These are phyloP conservation scores for Thamnophis sirtalis DNA, from an alignment of 2,113 vertebrate species.

Conservation along the genomic window DNA sequence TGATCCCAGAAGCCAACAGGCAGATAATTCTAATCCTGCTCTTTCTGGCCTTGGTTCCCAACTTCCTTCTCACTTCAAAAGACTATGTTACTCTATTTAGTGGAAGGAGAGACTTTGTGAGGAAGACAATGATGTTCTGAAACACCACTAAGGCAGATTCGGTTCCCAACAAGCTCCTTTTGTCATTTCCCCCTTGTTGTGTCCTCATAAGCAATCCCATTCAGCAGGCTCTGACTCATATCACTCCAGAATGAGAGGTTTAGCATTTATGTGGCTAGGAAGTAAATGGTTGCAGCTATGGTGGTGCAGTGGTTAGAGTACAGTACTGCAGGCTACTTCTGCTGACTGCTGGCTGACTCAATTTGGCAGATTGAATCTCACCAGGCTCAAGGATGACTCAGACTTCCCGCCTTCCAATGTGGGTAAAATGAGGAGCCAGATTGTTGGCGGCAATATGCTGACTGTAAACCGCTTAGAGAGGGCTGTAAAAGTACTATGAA, in stretches of 20 bases:
- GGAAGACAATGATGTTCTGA: background rate
- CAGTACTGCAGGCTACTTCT: too few species aligned
- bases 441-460: too few species aligned
- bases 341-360: too few species aligned
- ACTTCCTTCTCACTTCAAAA: background rate
- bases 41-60: background rate
- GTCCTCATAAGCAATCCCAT: background rate
- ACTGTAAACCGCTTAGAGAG: too few species aligned
- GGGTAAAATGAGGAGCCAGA: too few species aligned
- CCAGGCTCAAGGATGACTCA: too few species aligned
- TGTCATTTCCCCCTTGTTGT: background rate
- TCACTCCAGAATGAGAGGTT: background rate
- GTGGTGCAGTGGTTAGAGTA: too few species aligned
- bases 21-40: background rate
- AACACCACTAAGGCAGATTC: background rate
- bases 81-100: background rate
- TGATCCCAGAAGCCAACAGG: background rate
- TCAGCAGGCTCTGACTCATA: background rate
- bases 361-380: too few species aligned
- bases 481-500: too few species aligned
- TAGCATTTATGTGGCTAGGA: background rate
- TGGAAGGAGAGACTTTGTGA: background rate
- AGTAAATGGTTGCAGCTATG: background rate
- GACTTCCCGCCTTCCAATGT: too few species aligned
- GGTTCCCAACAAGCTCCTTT: background rate